A percentile compares a stretch with the other conserved stretches of the same genome.
phyloP scores from a whole-genome alignment of 2,888 invertebrate genomes.

The Anorthoa munda region DNA sequence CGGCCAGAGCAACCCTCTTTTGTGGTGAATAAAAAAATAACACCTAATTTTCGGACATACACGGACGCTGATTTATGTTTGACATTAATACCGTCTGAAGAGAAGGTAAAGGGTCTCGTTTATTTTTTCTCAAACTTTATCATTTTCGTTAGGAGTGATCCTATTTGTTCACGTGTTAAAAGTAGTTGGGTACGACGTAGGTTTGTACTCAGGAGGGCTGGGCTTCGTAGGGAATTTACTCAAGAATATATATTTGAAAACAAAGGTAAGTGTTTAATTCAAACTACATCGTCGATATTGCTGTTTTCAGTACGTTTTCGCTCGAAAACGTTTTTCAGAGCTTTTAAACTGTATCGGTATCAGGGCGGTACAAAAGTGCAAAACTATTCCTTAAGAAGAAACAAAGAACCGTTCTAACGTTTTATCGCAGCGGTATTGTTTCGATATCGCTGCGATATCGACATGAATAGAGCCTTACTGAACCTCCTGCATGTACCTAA shows the following conservation, averaged over 20 bases:
- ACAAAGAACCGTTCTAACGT: slow-evolving; percentile 36
- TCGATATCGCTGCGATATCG: slow-evolving; percentile 27
- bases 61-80: slow-evolving; percentile 72
- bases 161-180: slow-evolving; percentile 64
- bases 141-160: slow-evolving; percentile 60
- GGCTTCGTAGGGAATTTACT: slow-evolving; percentile 48
- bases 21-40: slow-evolving; percentile 76
- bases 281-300: slow-evolving; percentile 5
- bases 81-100: slow-evolving; percentile 71
- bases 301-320: background rate
- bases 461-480: slow-evolving; percentile 28
- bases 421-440: slow-evolving; percentile 23
- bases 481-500: slow-evolving; percentile 4
- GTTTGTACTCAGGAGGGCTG: slow-evolving; percentile 27
- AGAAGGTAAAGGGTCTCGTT: slow-evolving; percentile 69
- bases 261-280: slow-evolving; percentile 50
- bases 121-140: slow-evolving; percentile 61
- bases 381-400: slow-evolving; percentile 43
- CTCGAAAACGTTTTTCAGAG: background rate
- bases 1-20: slow-evolving; percentile 72
- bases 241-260: slow-evolving; percentile 49
- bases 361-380: slow-evolving; percentile 8
- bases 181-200: slow-evolving; percentile 42
- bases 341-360: slow-evolving; percentile 21
- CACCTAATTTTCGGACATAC: slow-evolving; percentile 69